phyloP scores from a whole-genome alignment of 2,113 vertebrate genomes.

The Rhabdornis inornatus region DNA sequence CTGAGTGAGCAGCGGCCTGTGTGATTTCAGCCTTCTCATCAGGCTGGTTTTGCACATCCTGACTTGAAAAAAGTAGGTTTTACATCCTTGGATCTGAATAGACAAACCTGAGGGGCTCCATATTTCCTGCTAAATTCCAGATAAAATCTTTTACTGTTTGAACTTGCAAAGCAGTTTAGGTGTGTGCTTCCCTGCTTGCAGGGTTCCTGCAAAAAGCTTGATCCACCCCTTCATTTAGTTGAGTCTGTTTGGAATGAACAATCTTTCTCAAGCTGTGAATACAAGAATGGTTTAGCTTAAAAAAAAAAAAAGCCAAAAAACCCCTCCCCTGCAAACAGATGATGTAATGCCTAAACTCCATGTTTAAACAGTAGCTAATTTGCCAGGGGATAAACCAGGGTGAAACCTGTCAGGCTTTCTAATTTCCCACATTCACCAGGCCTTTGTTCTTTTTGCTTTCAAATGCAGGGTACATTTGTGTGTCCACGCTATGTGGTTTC shows the following conservation, averaged over 20 bases:
- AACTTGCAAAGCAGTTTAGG: conserved; percentile 34
- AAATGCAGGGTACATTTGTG: neutral
- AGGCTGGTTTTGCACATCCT: neutral
- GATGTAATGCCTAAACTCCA: neutral
- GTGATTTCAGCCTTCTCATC: neutral
- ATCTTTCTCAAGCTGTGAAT: neutral
- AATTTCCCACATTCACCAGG: neutral
- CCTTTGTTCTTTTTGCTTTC: conserved; percentile 21
- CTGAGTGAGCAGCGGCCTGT: neutral
- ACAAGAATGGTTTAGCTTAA: neutral
- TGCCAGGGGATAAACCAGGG: conserved; percentile 8
- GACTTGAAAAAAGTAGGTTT: neutral
- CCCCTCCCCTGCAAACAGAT: neutral
- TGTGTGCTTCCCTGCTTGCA: neutral
- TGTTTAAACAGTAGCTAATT: conserved; percentile 42
- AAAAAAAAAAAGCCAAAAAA: neutral
- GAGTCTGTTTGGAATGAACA: neutral
- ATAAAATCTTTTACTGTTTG: conserved; percentile 23
- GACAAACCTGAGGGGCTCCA: neutral
- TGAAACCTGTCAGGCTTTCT: conserved; percentile 14
- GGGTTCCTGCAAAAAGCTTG: neutral
- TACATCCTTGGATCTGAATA: neutral
- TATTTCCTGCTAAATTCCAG: conserved; percentile 9
- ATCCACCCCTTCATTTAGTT: neutral
- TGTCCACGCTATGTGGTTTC: neutral